Conservation (phyloP, 2,797 vertebrate genomes). For the Perodicticus potto region DNA sequence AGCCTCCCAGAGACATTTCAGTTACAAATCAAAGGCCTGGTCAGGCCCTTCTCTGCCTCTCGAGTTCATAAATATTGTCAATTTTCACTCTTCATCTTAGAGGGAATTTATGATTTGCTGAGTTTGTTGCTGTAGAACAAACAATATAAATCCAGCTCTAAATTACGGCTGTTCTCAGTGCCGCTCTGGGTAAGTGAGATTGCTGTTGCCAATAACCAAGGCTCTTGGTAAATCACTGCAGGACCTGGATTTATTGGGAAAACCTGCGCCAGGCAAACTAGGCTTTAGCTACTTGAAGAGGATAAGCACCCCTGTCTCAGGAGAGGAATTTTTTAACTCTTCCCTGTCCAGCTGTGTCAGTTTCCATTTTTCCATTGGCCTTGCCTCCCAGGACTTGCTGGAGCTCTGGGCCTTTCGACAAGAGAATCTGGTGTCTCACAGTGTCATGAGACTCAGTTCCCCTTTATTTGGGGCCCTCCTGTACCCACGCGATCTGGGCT, state of each 20-base stretch:
- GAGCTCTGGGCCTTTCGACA: not conserved
- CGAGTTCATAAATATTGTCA: conserved; percentile 84
- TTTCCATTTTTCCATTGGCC: not conserved
- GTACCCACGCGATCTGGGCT: not conserved
- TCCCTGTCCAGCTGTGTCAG: not conserved
- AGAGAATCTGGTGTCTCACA: not conserved
- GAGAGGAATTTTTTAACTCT: conserved; percentile 66
- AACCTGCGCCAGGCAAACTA: conserved; percentile 65
- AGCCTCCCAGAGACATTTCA: conserved; percentile 62
- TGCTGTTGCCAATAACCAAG: conserved; percentile 86
- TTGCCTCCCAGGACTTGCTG: not conserved
- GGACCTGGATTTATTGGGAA: conserved; percentile 84
- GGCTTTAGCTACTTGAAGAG: conserved; percentile 67
- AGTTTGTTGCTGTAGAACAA: conserved; percentile 85
- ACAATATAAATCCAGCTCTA: conserved; percentile 85
- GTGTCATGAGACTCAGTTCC: not conserved
- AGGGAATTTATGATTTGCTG: conserved; percentile 84
- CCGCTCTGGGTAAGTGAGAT: conserved; percentile 84
- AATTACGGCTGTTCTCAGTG: conserved; percentile 82
- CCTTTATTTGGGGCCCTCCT: not conserved
- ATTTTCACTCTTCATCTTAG: conserved; percentile 74
- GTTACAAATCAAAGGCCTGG: conserved; percentile 73
- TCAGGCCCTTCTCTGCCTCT: conserved; percentile 65
- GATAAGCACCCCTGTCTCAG: conserved; percentile 44
- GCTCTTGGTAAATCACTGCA: conserved; percentile 85